Evolutionary conservation across 2,888 invertebrate genomes (phyloP).

Genomic region (Rosalia funebris): DNA sequence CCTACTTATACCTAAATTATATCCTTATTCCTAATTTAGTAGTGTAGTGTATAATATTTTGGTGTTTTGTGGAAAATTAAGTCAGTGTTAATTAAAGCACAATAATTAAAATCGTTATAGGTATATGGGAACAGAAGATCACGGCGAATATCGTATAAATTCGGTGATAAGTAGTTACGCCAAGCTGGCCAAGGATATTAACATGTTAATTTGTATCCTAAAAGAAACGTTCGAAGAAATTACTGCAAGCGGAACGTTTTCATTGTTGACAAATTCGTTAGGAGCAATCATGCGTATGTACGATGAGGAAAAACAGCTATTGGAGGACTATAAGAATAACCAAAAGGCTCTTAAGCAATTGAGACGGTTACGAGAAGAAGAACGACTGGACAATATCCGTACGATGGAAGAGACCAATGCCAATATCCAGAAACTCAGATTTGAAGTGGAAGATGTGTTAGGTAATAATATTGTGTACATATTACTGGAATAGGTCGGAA

Average conservation of each 20-base stretch:
- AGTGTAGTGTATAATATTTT: too few relatives aligned
- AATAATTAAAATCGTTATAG: too few relatives aligned
- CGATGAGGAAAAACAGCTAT: slow-evolving; percentile 39
- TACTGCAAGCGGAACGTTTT: slow-evolving; percentile 23
- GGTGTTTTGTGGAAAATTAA: too few relatives aligned
- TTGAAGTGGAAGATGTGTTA: slow-evolving; percentile 43
- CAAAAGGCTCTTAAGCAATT: slow-evolving; percentile 40
- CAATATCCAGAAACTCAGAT: slow-evolving; percentile 44
- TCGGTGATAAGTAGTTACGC: slow-evolving; percentile 39
- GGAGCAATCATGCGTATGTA: slow-evolving; percentile 34
- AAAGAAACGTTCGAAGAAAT: slow-evolving; percentile 39
- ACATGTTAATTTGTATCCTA: slow-evolving; percentile 37
- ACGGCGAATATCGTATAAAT: slow-evolving; percentile 41
- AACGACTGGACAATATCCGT: slow-evolving; percentile 39
- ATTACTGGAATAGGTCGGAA: too few relatives aligned
- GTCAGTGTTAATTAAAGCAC: too few relatives aligned
- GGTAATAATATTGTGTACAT: slow-evolving; percentile 18
- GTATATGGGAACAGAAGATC: slow-evolving; percentile 43
- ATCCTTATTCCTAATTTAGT: too few relatives aligned
- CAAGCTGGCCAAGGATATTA: slow-evolving; percentile 48
- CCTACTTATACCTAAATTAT: too few relatives aligned
- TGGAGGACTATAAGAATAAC: slow-evolving; percentile 35
- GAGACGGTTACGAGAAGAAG: slow-evolving; percentile 36
- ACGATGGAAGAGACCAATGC: slow-evolving; percentile 43
- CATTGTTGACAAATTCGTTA: slow-evolving; percentile 23